Evolutionary conservation across 2,888 invertebrate species (phyloP).

Genomic region (Perdita meconis): DNA sequence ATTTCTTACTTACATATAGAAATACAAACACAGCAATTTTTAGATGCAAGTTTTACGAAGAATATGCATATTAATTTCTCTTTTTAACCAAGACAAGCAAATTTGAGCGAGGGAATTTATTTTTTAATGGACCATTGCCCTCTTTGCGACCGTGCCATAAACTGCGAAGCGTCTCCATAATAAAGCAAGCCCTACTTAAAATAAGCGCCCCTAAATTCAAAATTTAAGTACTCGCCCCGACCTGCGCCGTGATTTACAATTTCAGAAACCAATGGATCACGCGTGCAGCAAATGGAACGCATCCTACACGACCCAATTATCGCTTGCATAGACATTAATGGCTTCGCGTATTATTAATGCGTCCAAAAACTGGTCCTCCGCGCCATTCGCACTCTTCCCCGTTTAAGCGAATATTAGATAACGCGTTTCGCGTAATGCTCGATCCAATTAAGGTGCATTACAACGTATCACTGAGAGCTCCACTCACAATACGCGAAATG

Average conservation of each 20-base stretch:
- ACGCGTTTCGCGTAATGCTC: slow-evolving; percentile 35
- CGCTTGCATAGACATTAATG: slow-evolving; percentile 26
- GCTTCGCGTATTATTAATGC: slow-evolving; percentile 41
- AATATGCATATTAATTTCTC: no score
- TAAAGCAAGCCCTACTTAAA: background rate
- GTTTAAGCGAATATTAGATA: slow-evolving; percentile 47
- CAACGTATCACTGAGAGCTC: slow-evolving; percentile 35
- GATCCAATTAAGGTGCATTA: slow-evolving; percentile 52
- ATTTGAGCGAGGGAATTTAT: background rate
- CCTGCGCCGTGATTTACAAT: background rate
- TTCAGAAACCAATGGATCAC: slow-evolving; percentile 8
- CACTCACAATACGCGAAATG: slow-evolving; percentile 45
- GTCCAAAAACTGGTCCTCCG: slow-evolving; percentile 11
- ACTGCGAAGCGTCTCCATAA: background rate
- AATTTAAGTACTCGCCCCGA: background rate
- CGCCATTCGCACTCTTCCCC: slow-evolving; percentile 29
- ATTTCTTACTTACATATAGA: no score
- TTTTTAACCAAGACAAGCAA: no score
- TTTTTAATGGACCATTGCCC: no score
- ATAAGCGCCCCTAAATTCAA: background rate
- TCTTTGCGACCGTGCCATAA: background rate
- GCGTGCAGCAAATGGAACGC: slow-evolving; percentile 18
- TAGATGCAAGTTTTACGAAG: no score
- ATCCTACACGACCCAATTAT: slow-evolving; percentile 36
- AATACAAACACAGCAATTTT: no score